Evolutionary conservation across 92 coral and sea anemone genomes (phyloP).

Genomic region (Plumapathes pennacea): DNA sequence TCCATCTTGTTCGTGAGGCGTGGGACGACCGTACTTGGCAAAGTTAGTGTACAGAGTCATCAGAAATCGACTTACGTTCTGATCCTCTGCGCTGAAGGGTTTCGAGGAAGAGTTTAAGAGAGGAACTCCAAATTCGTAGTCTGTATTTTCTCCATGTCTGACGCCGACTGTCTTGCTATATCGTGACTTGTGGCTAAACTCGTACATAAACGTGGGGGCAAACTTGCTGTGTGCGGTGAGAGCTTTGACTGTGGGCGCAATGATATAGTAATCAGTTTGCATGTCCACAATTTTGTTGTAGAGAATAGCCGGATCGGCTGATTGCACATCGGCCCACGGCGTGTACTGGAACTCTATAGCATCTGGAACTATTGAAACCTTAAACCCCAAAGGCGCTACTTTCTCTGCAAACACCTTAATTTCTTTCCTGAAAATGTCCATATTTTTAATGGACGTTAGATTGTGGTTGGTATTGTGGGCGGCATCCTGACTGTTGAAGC

Average conservation of each 20-base stretch:
- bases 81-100: conserved; percentile 37
- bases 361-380: conserved; percentile 37
- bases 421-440: conserved; percentile 15
- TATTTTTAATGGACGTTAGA: conserved; percentile 13
- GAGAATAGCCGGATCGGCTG: conserved; percentile 40
- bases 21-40: conserved; percentile 56
- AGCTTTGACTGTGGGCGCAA: conserved; percentile 60
- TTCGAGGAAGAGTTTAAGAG: conserved; percentile 22
- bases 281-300: conserved; percentile 30
- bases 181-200: conserved; percentile 45
- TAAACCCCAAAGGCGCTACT: not conserved
- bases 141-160: conserved; percentile 50
- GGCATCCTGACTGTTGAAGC: conserved; percentile 75
- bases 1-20: conserved; percentile 37
- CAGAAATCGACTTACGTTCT: conserved; percentile 55
- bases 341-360: conserved; percentile 72
- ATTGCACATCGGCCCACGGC: conserved; percentile 55
- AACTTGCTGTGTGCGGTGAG: conserved; percentile 37
- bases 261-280: conserved; percentile 53
- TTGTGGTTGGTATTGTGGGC: conserved; percentile 14
- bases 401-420: conserved; percentile 5
- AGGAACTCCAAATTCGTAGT: conserved; percentile 67
- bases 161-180: conserved; percentile 11
- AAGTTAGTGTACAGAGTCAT: conserved; percentile 60
- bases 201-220: conserved; percentile 51